A percentile compares a stretch with the other conserved stretches of the same genome.
Evolutionary conservation across 2,113 vertebrate species (phyloP).

Genomic region (Malurus cyaneus): DNA sequence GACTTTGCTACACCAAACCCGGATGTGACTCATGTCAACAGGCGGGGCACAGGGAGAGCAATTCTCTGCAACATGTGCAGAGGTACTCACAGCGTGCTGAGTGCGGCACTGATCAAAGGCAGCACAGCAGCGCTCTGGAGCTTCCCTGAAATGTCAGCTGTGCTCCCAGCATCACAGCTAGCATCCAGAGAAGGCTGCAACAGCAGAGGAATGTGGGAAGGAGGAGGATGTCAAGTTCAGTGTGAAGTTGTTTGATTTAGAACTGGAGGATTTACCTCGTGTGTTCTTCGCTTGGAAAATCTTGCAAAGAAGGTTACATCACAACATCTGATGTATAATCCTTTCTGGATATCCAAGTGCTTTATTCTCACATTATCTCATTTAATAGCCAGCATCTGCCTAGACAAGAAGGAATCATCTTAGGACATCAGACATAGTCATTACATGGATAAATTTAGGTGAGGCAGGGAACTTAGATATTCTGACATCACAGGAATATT

Average conservation of each 20-base stretch:
- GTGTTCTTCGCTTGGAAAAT: neutral
- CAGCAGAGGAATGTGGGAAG: neutral
- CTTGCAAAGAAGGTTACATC: neutral
- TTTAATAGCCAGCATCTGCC: neutral
- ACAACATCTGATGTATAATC: neutral
- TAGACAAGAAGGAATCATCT: neutral
- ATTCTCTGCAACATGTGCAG: neutral
- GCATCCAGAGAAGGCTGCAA: neutral
- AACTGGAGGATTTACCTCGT: neutral
- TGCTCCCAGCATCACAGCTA: neutral
- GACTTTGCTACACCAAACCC: neutral
- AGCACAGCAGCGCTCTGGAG: neutral
- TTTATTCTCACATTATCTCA: constrained; percentile 19
- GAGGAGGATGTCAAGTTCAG: neutral
- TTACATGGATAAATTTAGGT: neutral
- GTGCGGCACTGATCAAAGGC: neutral
- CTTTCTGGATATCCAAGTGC: neutral
- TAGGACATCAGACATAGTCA: neutral
- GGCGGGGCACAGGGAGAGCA: neutral
- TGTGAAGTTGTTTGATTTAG: neutral
- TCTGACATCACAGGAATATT: constrained; percentile 19
- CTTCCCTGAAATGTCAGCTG: neutral
- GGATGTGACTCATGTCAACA: neutral
- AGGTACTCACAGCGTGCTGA: neutral
- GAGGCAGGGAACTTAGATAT: neutral